A percentile compares a stretch with the other conserved stretches of the same genome.
Conservation (phyloP, 2,888 invertebrate genomes). For the Synanthedon vespiformis region DNA sequence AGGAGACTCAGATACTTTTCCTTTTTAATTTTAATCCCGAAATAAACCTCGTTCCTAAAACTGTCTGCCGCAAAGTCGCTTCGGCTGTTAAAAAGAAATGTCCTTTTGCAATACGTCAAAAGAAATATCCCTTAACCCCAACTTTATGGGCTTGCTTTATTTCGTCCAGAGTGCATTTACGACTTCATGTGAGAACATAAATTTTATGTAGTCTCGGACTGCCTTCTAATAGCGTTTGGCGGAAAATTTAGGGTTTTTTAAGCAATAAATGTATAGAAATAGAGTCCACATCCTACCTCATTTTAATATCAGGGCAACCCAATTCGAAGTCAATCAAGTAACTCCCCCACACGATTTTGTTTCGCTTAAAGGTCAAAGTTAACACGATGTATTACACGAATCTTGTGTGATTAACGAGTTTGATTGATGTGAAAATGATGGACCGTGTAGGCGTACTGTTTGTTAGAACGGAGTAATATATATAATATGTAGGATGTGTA, state of each 20-base stretch:
- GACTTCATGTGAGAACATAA: constrained; percentile 49
- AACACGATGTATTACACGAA: constrained; percentile 7
- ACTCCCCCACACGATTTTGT: constrained; percentile 14
- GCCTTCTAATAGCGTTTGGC: constrained; percentile 39
- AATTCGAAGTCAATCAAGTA: constrained; percentile 20
- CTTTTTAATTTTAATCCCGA: neutral
- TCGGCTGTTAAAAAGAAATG: constrained; percentile 6
- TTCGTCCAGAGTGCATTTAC: constrained; percentile 44
- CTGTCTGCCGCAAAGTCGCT: constrained; percentile 2
- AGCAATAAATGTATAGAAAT: neutral
- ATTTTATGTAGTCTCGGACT: constrained; percentile 50
- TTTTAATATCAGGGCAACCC: neutral
- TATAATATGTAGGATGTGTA: too few species aligned
- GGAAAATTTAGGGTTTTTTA: constrained; percentile 5
- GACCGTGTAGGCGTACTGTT: neutral
- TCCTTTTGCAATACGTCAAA: constrained; percentile 27
- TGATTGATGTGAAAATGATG: constrained; percentile 17
- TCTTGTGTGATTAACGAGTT: constrained; percentile 8
- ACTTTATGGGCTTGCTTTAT: constrained; percentile 44
- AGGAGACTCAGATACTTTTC: neutral
- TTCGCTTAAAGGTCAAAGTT: constrained; percentile 20
- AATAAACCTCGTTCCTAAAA: neutral
- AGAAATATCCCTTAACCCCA: constrained; percentile 34
- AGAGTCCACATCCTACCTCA: neutral
- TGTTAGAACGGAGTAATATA: too few species aligned